Base-by-base conservation (phyloP, 2,113 vertebrate genomes). In the Tichodroma muraria region DNA sequence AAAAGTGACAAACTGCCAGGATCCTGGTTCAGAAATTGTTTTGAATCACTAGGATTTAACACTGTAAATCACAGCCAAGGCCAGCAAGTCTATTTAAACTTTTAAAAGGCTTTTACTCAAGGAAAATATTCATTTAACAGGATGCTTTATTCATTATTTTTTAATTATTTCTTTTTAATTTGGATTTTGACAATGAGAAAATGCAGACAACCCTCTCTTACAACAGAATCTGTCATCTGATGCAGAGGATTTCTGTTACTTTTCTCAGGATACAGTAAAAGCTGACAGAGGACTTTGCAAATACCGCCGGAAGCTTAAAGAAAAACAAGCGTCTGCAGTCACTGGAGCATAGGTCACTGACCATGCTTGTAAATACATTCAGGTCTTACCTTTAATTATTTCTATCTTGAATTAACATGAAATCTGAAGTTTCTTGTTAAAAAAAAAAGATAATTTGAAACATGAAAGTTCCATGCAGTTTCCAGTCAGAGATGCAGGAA, bases 21-120 rank as follows among this genome's bases (percentile, higher is more conserved):
- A 88, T 80, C 63, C 38, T 85, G 60, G 33, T 96, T 87, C 86
- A 91, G 82, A 93, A 95, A 93, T 16, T 64, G 63, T 50, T 95
- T 75, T 85, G 37, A 69, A 79, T 82, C 52, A 80, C 44, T 38
- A 85, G 30, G 30, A 72, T 56, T 94, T 82, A 88, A 52, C 42
- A 69, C 37, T 68, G 49, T 60, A 92, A 96, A 93, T 92, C 68
- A 89, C 63, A 92, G 42, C 17, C 56, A 80, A 94, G 70, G 60
- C 56, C 79, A 91, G 52, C 12, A 85, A 81, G 61, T 59, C 59
- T 80, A 73, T 88, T 84, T 44, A 76, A 90, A 91, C 33, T 73
- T 79, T 64, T 60, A 53, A 72, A 88, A 64, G 45, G n/a, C 52
- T 78, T 88, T 79, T 82, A 78, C 24, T 86, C 47, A 49, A 84